Evolutionary conservation across 2,797 vertebrate species (phyloP), one percentile per base, ranked within the genome.

Genomic region (Ambastaia sidthimunki): DNA sequence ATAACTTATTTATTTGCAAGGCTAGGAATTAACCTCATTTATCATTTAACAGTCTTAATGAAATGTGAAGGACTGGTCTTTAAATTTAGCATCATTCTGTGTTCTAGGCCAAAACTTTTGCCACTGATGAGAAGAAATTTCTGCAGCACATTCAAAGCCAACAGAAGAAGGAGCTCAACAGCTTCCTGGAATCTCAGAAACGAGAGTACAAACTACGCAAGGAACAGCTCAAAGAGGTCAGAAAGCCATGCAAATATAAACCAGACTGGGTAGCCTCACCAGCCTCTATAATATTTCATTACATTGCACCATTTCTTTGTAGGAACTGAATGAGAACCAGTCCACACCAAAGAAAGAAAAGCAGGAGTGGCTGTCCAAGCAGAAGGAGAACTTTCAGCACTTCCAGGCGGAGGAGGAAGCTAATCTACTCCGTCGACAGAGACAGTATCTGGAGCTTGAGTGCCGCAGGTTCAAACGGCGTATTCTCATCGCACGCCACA

Each of bases 311-410:
- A 85, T 7, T n/a, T 47, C 76, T 80, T 88, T 83, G 23, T 85
- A 99, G 98, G 97, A 99, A 86, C 87, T 99, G 85, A 98, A 95
- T 89, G 98, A 99, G 94, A 98, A 99, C 90, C 98, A 99, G 92
- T 98, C 97, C 83, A 99, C 98, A 59, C 98, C 98, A 34, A 99
- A 99, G 93, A 99, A 99, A 87, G 97, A 99, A 91, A 99, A 99
- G 88, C 98, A 99, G 85, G 98, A 99, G 83, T 99, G 97, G 98
- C 92, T 99, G 83, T 97, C 96, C 78, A 99, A 98, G 89, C 97
- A 99, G 89, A 99, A 99, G 86, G 98, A 99, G 87, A 98, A 98
- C 89, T 95, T 99, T 90, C 98, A 99, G 85, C 95, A 99, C 93
- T 98, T 96, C 92, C 98, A 99, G 89, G 97, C 98, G 10, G 97